Evolutionary conservation across 64 coral and sea anemone genomes (phyloP).

Genomic region (Exaiptasia diaphana): DNA sequence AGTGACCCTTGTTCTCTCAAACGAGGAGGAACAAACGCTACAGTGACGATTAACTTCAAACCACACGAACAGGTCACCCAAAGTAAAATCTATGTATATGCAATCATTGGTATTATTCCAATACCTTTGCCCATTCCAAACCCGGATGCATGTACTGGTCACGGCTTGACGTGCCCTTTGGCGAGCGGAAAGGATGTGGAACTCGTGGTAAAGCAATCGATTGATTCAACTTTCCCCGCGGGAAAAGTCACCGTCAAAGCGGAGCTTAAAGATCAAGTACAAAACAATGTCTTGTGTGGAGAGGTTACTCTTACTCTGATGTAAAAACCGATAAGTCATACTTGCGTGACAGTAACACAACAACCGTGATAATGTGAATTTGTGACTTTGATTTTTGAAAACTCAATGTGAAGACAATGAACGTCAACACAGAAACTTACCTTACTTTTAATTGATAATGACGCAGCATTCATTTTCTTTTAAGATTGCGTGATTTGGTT

Average conservation of each 20-base stretch:
- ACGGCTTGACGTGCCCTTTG: constrained; percentile 57
- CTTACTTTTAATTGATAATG: too few species aligned
- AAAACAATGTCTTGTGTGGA: constrained; percentile 27
- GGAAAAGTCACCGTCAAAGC: constrained; percentile 5
- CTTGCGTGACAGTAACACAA: too few species aligned
- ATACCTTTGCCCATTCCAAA: constrained; percentile 48
- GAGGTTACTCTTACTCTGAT: background rate
- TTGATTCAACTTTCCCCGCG: constrained; percentile 15
- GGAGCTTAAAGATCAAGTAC: constrained; percentile 58
- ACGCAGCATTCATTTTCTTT: too few species aligned
- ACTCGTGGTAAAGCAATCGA: constrained; percentile 23
- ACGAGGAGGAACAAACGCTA: background rate
- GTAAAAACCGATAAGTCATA: too few species aligned
- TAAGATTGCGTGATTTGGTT: too few species aligned
- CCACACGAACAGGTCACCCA: constrained; percentile 54
- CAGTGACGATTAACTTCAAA: constrained; percentile 30
- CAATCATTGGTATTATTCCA: constrained; percentile 41
- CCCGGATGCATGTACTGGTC: constrained; percentile 48
- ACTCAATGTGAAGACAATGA: too few species aligned
- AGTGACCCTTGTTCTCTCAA: constrained; percentile 69
- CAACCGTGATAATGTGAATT: too few species aligned
- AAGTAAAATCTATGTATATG: constrained; percentile 51
- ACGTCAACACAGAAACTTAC: too few species aligned
- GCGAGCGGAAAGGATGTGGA: constrained; percentile 36
- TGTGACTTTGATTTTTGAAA: too few species aligned